Base-by-base conservation (phyloP, 2,888 invertebrate genomes). In the Cordylochernes scorpioides region DNA sequence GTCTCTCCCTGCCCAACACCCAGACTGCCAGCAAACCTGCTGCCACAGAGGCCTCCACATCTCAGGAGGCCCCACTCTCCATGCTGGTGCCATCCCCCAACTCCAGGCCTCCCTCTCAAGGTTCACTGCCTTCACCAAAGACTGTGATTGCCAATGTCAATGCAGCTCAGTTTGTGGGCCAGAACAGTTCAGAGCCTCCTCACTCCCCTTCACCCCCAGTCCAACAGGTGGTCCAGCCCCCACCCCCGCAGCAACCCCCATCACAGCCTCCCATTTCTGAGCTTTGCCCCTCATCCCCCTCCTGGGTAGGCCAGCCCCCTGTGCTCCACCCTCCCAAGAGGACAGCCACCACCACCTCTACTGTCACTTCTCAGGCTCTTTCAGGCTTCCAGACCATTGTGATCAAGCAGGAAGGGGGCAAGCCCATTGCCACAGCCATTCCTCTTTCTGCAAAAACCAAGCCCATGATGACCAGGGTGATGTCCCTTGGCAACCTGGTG, bases 111-210 rank as follows among this genome's bases (percentile, higher is more conserved):
- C 31, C 37, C 9, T 27, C 36, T 10, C 29, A 32, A n/a, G 29
- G 33, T 2, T 29, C 35, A 12, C 31, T 41, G 13, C 28, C 36
- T 10, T 36, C 28, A 26, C 22, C 40, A 8, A 40, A 41, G 25
- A 28, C 36, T 25, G 30, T 39, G 14, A 30, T 40, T 18, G 38
- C 37, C 19, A 41, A 33, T 28, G 28, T 40, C 6, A 38, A 33
- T 33, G 35, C 39, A 7, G 34, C 40, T 22, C 41, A 41, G 13
- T 37, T 41, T 24, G 39, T 39, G 25, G 31, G 33, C 32, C n/a
- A n/a, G n/a, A n/a, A n/a, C n/a, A n/a, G n/a, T n/a, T 10, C 33
- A 15, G 15, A 32, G 6, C 21, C 18, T 14, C 16, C 17, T 31
- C 15, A 27, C n/a, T 29, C 28, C 3, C 10, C 38, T 15, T 14